A percentile compares a stretch with the other conserved stretches of the same genome.
phyloP scores from a whole-genome alignment of 2,113 vertebrate genomes.

The Capricornis sumatraensis region DNA sequence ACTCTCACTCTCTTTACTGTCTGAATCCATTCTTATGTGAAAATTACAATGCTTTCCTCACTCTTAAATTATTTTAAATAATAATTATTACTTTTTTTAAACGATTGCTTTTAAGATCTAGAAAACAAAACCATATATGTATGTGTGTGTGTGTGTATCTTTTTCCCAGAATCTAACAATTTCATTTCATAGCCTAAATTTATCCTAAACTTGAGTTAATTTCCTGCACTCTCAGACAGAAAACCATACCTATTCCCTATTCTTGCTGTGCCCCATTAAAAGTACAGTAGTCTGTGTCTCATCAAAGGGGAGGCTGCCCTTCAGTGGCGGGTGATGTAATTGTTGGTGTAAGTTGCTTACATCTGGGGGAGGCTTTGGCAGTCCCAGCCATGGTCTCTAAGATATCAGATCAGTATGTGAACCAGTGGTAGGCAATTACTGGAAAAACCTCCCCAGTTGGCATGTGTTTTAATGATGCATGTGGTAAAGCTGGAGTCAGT shows the following conservation, averaged over 20 bases:
- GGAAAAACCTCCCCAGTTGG: constrained; percentile 36
- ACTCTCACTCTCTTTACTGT: neutral
- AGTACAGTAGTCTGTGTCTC: neutral
- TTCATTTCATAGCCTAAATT: neutral
- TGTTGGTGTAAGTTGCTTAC: neutral
- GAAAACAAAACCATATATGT: neutral
- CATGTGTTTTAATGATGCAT: constrained; percentile 33
- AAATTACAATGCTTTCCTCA: neutral
- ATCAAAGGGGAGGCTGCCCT: neutral
- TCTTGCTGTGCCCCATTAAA: neutral
- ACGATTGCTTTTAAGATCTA: neutral
- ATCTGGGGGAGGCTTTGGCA: neutral
- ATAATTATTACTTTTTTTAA: neutral
- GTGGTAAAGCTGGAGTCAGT: constrained; percentile 3
- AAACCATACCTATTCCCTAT: neutral
- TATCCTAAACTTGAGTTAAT: neutral
- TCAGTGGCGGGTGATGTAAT: neutral
- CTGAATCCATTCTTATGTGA: neutral
- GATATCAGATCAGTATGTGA: constrained; percentile 25
- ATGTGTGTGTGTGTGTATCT: neutral
- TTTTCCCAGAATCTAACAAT: neutral
- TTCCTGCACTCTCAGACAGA: neutral
- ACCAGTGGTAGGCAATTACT: neutral
- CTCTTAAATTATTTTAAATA: neutral
- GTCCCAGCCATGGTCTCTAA: neutral